Conservation (phyloP, 2,888 invertebrate species). For the Thecocarcelia acutangulata region DNA sequence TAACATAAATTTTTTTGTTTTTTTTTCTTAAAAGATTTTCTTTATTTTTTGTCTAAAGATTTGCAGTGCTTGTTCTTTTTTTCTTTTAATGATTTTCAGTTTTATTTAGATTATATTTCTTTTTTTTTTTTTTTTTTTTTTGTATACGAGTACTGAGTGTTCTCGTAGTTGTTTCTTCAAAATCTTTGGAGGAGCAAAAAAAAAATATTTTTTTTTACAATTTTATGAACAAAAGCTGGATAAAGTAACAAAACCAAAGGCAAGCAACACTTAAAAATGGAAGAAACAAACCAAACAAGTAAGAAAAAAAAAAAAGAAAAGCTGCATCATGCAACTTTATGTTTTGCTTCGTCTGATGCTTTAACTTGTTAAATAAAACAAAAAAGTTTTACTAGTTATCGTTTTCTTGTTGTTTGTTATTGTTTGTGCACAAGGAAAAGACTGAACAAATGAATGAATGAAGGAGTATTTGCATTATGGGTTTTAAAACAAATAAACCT, state of each 20-base stretch:
- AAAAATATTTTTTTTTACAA: constrained; percentile 11
- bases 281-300: background rate
- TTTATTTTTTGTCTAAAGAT: constrained; percentile 29
- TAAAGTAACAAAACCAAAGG: constrained; percentile 32
- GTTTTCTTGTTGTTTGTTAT: constrained; percentile 27
- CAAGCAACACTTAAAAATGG: constrained; percentile 56
- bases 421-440: background rate
- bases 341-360: constrained; percentile 51
- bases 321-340: constrained; percentile 40
- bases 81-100: constrained; percentile 38
- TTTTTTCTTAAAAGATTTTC: constrained; percentile 35
- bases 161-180: background rate
- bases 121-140: background rate
- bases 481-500: constrained; percentile 45
- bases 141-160: background rate
- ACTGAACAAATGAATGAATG: background rate
- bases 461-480: constrained; percentile 64
- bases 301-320: background rate
- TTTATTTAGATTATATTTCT: constrained; percentile 40
- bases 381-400: constrained; percentile 35
- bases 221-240: constrained; percentile 44
- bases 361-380: constrained; percentile 62
- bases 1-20: constrained; percentile 47
- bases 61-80: constrained; percentile 36
- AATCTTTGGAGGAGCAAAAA: constrained; percentile 39